Base-by-base conservation (phyloP, 1,140 invertebrate genomes). In the Nixonia krombeini region DNA sequence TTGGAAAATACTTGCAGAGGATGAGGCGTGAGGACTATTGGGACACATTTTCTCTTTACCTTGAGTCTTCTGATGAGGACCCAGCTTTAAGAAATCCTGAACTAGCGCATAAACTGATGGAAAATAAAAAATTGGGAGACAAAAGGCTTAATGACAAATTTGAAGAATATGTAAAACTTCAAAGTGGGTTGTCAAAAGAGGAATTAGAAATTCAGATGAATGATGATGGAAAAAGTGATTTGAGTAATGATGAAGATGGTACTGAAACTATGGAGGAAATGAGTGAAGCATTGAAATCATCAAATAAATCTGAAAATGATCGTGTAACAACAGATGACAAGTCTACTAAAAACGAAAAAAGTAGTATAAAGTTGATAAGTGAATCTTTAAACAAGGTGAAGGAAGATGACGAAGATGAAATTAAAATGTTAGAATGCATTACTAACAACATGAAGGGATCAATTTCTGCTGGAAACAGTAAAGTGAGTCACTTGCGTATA, bases 11-110 rank as follows among this genome's bases (percentile, higher is more conserved):
- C 23, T 64, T 90, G 28, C 86, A 90, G 71, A 72, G 78, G 0
- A 64, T 81, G 9, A 76, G 89, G 9, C 82, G 82, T 44, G 74
- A 79, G n/a, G 89, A 90, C 75, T 83, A 87, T 25, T 87, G 86
- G 65, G 85, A 87, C n/a, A 82, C 79, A 2, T 83, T 86, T 69
- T 75, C 75, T 7, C 49, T 74, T 8, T 81, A 75, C 59, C 44
- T 85, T 1, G 83, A 88, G 44, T 77, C 81, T 28, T 51, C 74
- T 29, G 72, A 66, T 7, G 80, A 84, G 18, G 89, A 90, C 80
- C 89, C 89, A 8, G 88, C 88, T 0, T 37, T 63, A 16, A 75
- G 75, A 4, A 81, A 89, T 79, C 6, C 55, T 1, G 56, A 72
- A 2, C 75, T 89, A 18, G 51, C 79, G n/a, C 70, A 76, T 6